Evolutionary conservation across 2,113 vertebrate species (phyloP).

Genomic region (Telmatochromis sp.): DNA sequence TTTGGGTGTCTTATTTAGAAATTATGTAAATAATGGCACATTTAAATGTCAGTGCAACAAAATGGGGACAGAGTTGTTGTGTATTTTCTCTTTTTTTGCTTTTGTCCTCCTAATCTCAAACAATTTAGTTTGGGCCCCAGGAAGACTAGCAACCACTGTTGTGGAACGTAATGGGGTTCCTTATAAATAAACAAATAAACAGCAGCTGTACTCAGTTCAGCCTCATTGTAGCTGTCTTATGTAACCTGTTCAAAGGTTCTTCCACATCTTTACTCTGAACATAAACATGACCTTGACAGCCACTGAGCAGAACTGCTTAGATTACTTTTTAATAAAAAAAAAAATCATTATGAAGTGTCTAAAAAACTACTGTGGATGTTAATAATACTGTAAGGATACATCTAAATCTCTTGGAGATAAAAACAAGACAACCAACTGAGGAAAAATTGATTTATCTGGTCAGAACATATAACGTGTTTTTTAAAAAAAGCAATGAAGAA

Average conservation of each 20-base stretch:
- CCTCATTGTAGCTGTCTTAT: background rate
- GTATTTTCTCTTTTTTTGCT: background rate
- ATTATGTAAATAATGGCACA: background rate
- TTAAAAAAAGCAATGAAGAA: background rate
- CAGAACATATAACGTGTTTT: background rate
- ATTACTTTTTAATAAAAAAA: background rate
- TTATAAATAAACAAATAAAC: background rate
- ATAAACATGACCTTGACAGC: background rate
- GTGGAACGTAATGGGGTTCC: background rate
- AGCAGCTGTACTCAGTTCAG: background rate
- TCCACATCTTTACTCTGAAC: background rate
- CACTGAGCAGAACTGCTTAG: background rate
- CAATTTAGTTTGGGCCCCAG: background rate
- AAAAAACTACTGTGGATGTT: background rate
- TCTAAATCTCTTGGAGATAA: background rate
- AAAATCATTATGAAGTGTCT: background rate
- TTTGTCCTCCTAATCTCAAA: background rate
- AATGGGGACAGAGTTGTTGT: background rate
- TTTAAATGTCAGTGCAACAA: background rate
- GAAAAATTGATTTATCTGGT: background rate
- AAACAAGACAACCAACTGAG: background rate
- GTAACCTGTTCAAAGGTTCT: conserved; percentile 2
- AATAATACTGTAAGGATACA: background rate
- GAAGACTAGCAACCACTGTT: background rate
- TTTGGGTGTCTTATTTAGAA: background rate